These are phyloP conservation scores for Gastracanthus pulcherrimus DNA, from an alignment of 2,888 invertebrate species.

Conservation along the genomic window DNA sequence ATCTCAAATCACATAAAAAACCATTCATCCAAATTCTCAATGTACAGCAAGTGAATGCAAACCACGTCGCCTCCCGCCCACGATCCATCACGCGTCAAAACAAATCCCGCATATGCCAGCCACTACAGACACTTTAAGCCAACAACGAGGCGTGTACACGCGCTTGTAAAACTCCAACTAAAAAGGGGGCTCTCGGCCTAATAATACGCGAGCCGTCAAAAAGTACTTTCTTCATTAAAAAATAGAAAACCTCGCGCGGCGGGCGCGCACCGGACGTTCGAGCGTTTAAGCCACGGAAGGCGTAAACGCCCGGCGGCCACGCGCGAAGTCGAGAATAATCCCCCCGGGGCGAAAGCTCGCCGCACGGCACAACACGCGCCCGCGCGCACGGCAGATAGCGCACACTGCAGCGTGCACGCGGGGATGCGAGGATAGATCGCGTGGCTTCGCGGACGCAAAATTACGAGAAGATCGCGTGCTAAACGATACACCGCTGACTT, in stretches of 20 bases:
- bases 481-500: conserved; percentile 68
- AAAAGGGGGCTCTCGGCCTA: too few species aligned
- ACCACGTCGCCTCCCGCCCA: too few species aligned
- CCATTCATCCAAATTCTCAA: too few species aligned
- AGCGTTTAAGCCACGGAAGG: conserved; percentile 6
- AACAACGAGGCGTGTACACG: too few species aligned
- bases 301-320: background rate
- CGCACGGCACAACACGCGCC: background rate
- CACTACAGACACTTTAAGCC: too few species aligned
- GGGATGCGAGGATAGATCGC: background rate
- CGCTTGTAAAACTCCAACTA: too few species aligned
- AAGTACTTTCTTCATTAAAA: background rate
- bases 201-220: background rate
- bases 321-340: too few species aligned
- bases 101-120: too few species aligned
- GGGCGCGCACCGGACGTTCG: background rate
- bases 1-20: too few species aligned
- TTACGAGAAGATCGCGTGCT: conserved; percentile 76
- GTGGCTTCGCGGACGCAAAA: conserved; percentile 61
- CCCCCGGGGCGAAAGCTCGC: background rate
- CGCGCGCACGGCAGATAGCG: background rate
- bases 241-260: background rate
- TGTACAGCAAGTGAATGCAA: too few species aligned
- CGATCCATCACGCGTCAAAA: too few species aligned
- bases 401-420: too few species aligned